phyloP scores from a whole-genome alignment of 2,797 vertebrate species.

The Hippoglossus hippoglossus region DNA sequence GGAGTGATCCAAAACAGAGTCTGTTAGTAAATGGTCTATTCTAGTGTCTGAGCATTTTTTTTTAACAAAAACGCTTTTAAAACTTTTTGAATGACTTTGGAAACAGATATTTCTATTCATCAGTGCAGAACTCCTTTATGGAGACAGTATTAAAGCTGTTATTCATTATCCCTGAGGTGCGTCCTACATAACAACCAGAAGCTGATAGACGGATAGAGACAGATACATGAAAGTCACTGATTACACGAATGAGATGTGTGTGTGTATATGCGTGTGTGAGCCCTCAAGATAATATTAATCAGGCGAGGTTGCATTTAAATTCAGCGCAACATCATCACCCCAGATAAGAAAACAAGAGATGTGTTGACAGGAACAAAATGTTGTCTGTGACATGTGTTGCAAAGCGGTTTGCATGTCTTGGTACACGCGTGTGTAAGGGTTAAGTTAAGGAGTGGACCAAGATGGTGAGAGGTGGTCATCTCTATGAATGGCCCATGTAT shows the following conservation, averaged over 20 bases:
- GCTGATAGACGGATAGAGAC: conserved; percentile 64
- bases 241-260: conserved; percentile 51
- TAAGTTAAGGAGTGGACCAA: conserved; percentile 22
- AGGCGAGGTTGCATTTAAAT: conserved; percentile 53
- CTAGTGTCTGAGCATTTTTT: background rate
- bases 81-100: no score
- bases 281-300: conserved; percentile 55
- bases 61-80: no score
- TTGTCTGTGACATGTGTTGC: conserved; percentile 33
- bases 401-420: conserved; percentile 34
- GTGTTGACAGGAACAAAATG: conserved; percentile 48
- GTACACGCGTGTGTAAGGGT: conserved; percentile 12
- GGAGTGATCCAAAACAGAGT: background rate
- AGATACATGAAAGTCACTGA: conserved; percentile 70
- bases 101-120: conserved; percentile 37
- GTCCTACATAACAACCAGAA: conserved; percentile 51
- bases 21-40: background rate
- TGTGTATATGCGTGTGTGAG: conserved; percentile 8
- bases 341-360: conserved; percentile 56
- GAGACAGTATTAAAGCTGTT: conserved; percentile 33
- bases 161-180: conserved; percentile 55
- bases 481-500: conserved; percentile 51
- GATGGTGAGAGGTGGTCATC: conserved; percentile 32
- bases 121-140: conserved; percentile 23
- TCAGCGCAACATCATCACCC: conserved; percentile 39